phyloP scores from a whole-genome alignment of 2,113 vertebrate genomes.

The Paralichthys olivaceus region DNA sequence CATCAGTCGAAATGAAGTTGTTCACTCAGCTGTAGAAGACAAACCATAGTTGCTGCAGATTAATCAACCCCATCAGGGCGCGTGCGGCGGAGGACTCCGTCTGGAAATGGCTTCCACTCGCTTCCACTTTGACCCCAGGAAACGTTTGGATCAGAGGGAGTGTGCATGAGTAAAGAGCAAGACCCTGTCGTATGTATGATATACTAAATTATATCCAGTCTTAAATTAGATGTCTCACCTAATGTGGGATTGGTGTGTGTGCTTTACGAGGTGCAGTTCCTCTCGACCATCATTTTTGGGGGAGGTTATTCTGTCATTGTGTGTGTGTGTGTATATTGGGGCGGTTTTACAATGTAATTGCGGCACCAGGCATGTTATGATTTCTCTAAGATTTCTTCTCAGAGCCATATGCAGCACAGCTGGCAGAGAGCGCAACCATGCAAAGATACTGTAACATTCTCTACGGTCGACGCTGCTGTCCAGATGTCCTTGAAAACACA shows the following conservation, averaged over 20 bases:
- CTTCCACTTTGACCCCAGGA: constrained; percentile 89
- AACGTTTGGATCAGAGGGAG: constrained; percentile 48
- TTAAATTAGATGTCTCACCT: constrained; percentile 91
- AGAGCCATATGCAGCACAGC: constrained; percentile 62
- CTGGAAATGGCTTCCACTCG: constrained; percentile 78
- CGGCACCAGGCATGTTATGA: constrained; percentile 47
- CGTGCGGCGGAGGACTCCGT: constrained; percentile 70
- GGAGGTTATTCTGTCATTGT: constrained; percentile 37
- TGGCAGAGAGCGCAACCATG: constrained; percentile 50
- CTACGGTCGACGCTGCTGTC: constrained; percentile 36
- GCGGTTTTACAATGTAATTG: constrained; percentile 61
- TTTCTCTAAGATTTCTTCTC: constrained; percentile 58
- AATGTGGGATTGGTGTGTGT: constrained; percentile 87
- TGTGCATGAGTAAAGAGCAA: constrained; percentile 54
- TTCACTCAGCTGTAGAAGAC: constrained; percentile 99
- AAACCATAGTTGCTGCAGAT: constrained; percentile 91
- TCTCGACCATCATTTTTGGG: constrained; percentile 28
- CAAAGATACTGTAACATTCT: constrained; percentile 53
- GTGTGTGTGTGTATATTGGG: constrained; percentile 16
- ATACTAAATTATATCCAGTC: constrained; percentile 89
- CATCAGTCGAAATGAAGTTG: constrained; percentile 99
- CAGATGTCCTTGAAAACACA: constrained; percentile 74
- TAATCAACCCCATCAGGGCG: constrained; percentile 92
- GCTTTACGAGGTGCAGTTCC: constrained; percentile 84
- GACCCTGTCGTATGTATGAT: constrained; percentile 87